Conservation (phyloP, 2,888 invertebrate genomes). For the Andrena bucephala region DNA sequence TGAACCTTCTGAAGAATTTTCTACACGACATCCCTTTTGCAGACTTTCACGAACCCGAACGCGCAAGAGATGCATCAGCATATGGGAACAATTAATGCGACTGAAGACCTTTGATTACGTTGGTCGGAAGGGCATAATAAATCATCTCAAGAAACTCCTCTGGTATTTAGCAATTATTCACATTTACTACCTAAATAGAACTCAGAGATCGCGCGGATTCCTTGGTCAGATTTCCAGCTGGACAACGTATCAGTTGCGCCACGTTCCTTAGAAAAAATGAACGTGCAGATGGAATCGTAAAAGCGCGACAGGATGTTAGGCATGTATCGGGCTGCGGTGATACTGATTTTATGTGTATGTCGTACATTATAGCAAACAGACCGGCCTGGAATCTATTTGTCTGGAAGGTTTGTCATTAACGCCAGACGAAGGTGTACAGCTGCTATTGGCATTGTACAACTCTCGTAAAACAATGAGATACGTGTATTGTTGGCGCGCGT, state of each 20-base stretch:
- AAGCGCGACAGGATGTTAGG: background rate
- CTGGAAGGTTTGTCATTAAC: slow-evolving; percentile 70
- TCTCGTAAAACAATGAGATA: slow-evolving; percentile 70
- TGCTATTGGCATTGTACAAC: slow-evolving; percentile 67
- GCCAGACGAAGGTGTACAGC: slow-evolving; percentile 67
- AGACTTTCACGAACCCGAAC: slow-evolving; percentile 23
- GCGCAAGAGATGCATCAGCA: slow-evolving; percentile 12
- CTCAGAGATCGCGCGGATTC: background rate
- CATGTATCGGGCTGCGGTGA: background rate
- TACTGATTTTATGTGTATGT: slow-evolving; percentile 7
- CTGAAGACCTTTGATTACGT: slow-evolving; percentile 45
- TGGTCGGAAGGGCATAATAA: slow-evolving; percentile 41
- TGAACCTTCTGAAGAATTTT: background rate
- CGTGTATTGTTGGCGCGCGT: slow-evolving; percentile 73
- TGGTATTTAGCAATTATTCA: slow-evolving; percentile 27
- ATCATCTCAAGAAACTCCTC: slow-evolving; percentile 28
- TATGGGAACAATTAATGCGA: slow-evolving; percentile 47
- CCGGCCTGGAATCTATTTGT: slow-evolving; percentile 65
- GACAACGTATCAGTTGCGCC: background rate
- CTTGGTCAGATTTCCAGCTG: background rate
- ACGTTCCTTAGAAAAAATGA: background rate
- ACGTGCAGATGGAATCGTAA: background rate
- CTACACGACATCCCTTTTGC: background rate
- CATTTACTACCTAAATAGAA: background rate
- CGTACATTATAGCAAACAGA: slow-evolving; percentile 64